Conservation (phyloP, 2,797 vertebrate species). For the Hydrophis major region DNA sequence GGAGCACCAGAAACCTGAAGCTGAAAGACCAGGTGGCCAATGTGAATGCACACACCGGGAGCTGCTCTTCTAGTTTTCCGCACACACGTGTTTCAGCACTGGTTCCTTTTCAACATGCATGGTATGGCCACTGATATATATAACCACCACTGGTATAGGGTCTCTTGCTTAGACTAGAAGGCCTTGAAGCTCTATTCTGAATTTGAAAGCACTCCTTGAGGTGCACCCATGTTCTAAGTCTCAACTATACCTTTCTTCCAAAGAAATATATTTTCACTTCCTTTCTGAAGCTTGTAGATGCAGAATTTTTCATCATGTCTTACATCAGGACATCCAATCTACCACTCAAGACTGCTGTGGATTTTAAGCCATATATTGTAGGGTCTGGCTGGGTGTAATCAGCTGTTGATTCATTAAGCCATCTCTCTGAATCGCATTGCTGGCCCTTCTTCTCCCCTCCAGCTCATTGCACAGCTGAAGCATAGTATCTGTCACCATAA, state of each 20-base stretch:
- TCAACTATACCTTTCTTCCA: background rate
- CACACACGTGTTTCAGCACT: too few species aligned
- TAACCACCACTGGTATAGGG: too few species aligned
- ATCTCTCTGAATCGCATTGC: background rate
- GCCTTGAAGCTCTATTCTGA: background rate
- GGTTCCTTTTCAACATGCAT: too few species aligned
- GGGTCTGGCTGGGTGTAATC: background rate
- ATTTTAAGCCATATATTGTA: background rate
- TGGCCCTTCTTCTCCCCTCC: background rate
- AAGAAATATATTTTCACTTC: background rate
- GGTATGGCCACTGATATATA: too few species aligned
- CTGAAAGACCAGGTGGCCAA: too few species aligned
- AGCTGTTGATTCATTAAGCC: conserved; percentile 14
- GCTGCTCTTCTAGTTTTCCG: too few species aligned
- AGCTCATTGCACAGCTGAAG: background rate
- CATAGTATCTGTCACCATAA: background rate
- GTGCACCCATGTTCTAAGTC: background rate
- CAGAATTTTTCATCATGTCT: background rate
- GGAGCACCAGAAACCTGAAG: too few species aligned
- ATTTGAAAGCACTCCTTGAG: background rate
- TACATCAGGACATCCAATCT: background rate
- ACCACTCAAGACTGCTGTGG: background rate
- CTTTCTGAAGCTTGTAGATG: background rate
- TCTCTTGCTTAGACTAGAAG: too few species aligned
- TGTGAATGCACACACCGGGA: too few species aligned